Base-by-base conservation (phyloP, 2,888 invertebrate species). In the Rhamphomyia laevipes region DNA sequence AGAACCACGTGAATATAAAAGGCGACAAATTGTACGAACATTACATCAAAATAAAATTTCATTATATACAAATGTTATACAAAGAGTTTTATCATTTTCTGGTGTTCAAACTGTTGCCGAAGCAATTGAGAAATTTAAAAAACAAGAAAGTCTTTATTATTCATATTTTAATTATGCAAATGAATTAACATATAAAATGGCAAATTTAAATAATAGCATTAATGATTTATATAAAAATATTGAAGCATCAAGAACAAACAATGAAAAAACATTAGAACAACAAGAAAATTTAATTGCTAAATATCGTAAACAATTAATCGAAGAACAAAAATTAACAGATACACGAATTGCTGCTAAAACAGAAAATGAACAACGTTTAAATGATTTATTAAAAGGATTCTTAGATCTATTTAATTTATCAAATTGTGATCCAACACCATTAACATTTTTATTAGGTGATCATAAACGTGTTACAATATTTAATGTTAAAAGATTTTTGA, bases 381-480 rank as follows among this genome's bases (percentile, higher is more conserved):
- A 59, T 35, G 58, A 51, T 16, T 57, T 64, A 0, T 49, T 68
- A 11, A 57, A 60, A 31, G 64, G 64, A n/a, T 53, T 70, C 4
- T 59, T 61, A 27, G 56, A 55, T 2, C 55, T 68, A 1, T 66
- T 67, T 51, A 72, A 74, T 31, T 59, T 74, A 43, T 70, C 74
- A 13, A 68, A 70, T 57, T 73, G 76, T 45, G 75, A 78, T 61
- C 61, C 65, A 48, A 61, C 72, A 15, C 75, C 79, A 44, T 57
- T 77, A 44, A 52, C 74, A 48, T 57, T 76, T 1, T 63, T 77
- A 13, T 62, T 80, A 38, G 70, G 81, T n/a, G 67, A 78, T 67
- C 68, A 82, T 67, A 66, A 72, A 55, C 70, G 76, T 58, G 64
- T 83, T 59, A 69, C 81, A 65, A 71, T 73, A 38, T 74, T 75